Base-by-base conservation (phyloP, 1,140 invertebrate species). In the Artemia franciscana region DNA sequence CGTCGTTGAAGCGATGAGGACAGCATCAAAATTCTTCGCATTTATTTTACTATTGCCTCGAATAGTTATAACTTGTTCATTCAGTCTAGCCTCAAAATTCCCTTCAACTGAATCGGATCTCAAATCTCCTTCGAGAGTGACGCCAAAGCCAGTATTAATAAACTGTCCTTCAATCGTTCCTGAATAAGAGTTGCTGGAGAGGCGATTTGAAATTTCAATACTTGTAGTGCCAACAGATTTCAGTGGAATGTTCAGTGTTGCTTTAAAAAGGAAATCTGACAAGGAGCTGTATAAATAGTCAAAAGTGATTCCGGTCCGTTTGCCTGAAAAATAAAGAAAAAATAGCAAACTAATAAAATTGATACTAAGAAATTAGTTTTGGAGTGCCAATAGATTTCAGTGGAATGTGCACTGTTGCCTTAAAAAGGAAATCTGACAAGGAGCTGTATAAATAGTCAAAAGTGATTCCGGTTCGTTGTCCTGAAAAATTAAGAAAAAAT, bases 381-480 rank as follows among this genome's bases (percentile, higher is more conserved):
- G 64, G 64, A 23, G 30, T 26, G 28, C 62, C 63, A 24, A 59
- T 64, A 39, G 65, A 57, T 5, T 62, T 24, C 21, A 63, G 58
- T n/a, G 67, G 68, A 5, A 65, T 63, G 4, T 59, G 27, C 9
- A 68, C 25, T 5, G 59, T 64, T 0, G 67, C 57, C 62, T 69
- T 68, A 12, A 63, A 64, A 5, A 68, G 65, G 61, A 69, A 65
- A 51, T 69, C 59, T 9, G 60, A 21, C 12, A 64, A 60, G 4
- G 63, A 63, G 39, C 66, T 66, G 58, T 66, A 64, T n/a, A 59
- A 24, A 59, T 70, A 70, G 59, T 70, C 69, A 24, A 68, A 61
- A 60, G 68, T 67, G 5, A 67, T 5, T 18, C 64, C 62, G 4
- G 69, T 51, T 28, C 58, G 63, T 64, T 51, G 12, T 2, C 39